Evolutionary conservation across 2,888 invertebrate genomes (phyloP), one percentile per base, ranked within the genome.

Genomic region (Brachynemurus nebulosus): DNA sequence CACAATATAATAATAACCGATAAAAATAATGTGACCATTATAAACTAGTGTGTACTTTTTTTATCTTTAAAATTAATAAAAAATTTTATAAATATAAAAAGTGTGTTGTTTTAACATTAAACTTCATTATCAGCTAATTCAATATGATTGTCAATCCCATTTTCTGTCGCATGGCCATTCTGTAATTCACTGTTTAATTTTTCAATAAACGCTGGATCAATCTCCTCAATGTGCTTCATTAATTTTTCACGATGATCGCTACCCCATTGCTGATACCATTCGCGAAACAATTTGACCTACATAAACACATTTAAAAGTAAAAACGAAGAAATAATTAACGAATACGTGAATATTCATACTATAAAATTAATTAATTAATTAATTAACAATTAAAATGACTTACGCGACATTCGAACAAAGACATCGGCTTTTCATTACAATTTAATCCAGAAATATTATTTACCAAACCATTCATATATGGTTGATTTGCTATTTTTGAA

Each of bases 191-290:
- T 69, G 54, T 73, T 70, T n/a, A 81, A 63, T 62, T 84, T 85
- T 42, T 72, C 73, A 2, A 78, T 79, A 57, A 86, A 85, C 45
- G 71, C 74, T 1, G 78, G 59, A 59, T 88, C 88, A 34, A 78
- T 70, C 55, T 82, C 81, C 19, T 76, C 72, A 19, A 86, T 73
- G 49, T 78, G 76, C 45, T 74, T 72, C 27, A 85, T 65, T 23
- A 88, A 68, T 51, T 74, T 72, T 27, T 79, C 77, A 57, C 78
- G 80, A 50, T 85, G 80, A 49, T 80, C 80, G 36, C 74, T 69
- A 5, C 76, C 72, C 89, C 89, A 89, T 53, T 78, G 77, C 12
- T 77, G 73, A 55, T 78, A 80, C 89, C 89, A 89, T 63, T 88
- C 84, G 54, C 79, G 78, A 57, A 88, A 88, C 35, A 89, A 63